Base-by-base conservation (phyloP, 2,888 invertebrate genomes). In the Acleris literana region DNA sequence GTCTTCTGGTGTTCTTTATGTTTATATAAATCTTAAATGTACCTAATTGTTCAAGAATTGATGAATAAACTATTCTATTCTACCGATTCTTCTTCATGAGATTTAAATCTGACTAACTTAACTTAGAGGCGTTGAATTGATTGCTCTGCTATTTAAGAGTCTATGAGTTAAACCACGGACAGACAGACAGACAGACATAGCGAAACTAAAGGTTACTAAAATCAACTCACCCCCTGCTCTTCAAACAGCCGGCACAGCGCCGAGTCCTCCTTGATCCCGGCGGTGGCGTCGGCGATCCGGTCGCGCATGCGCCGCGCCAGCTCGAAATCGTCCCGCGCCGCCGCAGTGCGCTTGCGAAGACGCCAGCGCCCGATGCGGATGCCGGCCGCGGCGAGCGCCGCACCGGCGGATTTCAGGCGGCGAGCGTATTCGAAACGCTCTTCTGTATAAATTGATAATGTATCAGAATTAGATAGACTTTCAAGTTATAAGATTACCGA, bases 371-470 rank as follows among this genome's bases (percentile, higher is more conserved):
- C 98, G 48, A 99, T 93, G 62, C 97, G 95, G 83, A 98, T 97
- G 0, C 99, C 99, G 0, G 97, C 97, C 69, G 95, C 95, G 11
- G 97, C 94, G 22, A 99, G 86, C 59, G 96, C 96, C 61, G 95
- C 94, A 87, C 98, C 97, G 0, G 97, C 96, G 1, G 96, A 94
- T 83, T 98, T 98, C 11, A 98, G 87, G 72, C 97, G 97, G 64
- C 98, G 96, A 0, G 98, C 99, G 87, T 97, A 98, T 83, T 98
- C 98, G 86, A 97, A 98, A 72, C 97, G 94, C 87, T 99, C 98
- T 83, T 96, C 97, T 97, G 76, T 48, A 22, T 13, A 20, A 29
- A 33, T 17, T 16, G 6, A 29, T 20, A 18, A 0, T 5, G 9
- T 5, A 18, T 17, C 49, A 43, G 5, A 7, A 7, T 29, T 29